Evolutionary conservation across 1,140 invertebrate species (phyloP).

Genomic region (Nymphalis io): DNA sequence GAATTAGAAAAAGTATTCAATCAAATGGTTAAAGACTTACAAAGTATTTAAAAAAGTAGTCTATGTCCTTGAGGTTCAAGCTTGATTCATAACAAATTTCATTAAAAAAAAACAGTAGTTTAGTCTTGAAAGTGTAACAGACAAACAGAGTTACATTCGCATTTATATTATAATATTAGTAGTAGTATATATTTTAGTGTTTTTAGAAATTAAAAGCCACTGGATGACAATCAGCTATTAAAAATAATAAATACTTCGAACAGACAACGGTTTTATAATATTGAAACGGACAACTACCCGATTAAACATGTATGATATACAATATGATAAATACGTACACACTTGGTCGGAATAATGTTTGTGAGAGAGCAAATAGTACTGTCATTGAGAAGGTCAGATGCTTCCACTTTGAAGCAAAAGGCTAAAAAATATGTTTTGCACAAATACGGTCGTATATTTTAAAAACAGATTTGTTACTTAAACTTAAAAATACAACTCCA

Average conservation of each 20-base stretch:
- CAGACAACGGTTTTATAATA: conserved; percentile 15
- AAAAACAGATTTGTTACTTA: conserved; percentile 5
- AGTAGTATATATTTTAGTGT: too few relatives aligned
- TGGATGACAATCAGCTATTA: too few relatives aligned
- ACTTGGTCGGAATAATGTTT: conserved; percentile 10
- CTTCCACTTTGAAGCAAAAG: conserved; percentile 11
- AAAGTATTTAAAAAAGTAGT: too few relatives aligned
- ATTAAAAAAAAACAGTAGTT: too few relatives aligned
- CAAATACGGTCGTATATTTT: conserved; percentile 1
- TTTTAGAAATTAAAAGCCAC: too few relatives aligned
- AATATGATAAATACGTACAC: conserved; percentile 10
- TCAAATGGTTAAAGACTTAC: too few relatives aligned
- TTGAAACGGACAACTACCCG: background rate
- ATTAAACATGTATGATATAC: conserved; percentile 4
- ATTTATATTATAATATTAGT: too few relatives aligned
- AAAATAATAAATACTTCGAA: conserved; percentile 10
- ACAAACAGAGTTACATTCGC: too few relatives aligned
- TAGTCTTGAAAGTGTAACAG: too few relatives aligned
- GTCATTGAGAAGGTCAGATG: conserved; percentile 15
- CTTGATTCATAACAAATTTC: too few relatives aligned
- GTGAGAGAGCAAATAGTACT: conserved; percentile 6
- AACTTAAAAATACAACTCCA: background rate
- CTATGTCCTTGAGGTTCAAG: too few relatives aligned
- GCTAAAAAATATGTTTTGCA: background rate
- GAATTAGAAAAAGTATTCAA: background rate